Conservation (phyloP, 2,113 vertebrate species). For the Xiphorhynchus elegans region DNA sequence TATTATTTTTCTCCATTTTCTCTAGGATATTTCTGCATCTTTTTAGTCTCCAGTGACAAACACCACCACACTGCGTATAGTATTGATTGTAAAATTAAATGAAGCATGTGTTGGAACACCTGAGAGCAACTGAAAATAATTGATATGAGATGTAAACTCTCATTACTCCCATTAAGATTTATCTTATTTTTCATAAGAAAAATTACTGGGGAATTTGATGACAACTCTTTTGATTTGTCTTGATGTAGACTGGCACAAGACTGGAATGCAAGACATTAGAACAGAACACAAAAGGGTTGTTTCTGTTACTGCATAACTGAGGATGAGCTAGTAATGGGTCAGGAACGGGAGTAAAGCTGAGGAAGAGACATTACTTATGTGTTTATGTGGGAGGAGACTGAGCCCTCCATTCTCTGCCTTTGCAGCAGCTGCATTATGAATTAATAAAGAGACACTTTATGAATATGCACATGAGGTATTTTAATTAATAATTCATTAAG, state of each 20-base stretch:
- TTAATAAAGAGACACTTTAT: slow-evolving; percentile 74
- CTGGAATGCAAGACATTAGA: background rate
- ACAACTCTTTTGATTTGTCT: background rate
- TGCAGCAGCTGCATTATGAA: slow-evolving; percentile 74
- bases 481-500: slow-evolving; percentile 68
- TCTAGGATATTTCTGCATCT: slow-evolving; percentile 29
- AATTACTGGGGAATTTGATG: slow-evolving; percentile 12
- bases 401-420: slow-evolving; percentile 28
- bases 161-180: slow-evolving; percentile 59
- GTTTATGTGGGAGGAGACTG: background rate
- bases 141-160: slow-evolving; percentile 66
- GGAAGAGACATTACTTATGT: background rate
- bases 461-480: slow-evolving; percentile 61
- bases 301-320: background rate
- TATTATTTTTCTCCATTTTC: slow-evolving; percentile 58
- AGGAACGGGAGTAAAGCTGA: background rate
- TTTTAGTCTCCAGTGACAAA: slow-evolving; percentile 41
- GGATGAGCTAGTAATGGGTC: background rate
- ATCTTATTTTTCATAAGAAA: slow-evolving; percentile 59
- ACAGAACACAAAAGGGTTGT: background rate
- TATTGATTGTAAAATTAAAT: slow-evolving; percentile 75
- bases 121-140: slow-evolving; percentile 80
- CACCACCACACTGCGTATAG: background rate
- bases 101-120: slow-evolving; percentile 70
- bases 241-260: background rate